phyloP scores from a whole-genome alignment of 2,888 invertebrate genomes.

The Gordius sp. region DNA sequence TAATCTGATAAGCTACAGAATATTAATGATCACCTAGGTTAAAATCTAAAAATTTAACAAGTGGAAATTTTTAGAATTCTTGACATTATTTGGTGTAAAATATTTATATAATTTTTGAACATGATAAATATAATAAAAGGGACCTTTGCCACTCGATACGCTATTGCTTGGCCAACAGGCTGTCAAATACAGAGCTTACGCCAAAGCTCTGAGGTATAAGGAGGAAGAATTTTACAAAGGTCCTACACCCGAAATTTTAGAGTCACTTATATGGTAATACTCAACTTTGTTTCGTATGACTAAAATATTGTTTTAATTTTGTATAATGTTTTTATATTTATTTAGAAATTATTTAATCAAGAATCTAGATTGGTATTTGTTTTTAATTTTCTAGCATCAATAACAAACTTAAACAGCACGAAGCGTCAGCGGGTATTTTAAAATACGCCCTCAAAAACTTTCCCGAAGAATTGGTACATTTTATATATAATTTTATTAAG shows the following conservation, averaged over 20 bases:
- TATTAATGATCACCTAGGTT: too few species aligned
- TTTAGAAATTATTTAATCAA: background rate
- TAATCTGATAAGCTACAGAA: too few species aligned
- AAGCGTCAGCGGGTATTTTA: constrained; percentile 69
- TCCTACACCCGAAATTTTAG: constrained; percentile 52
- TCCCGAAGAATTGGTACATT: constrained; percentile 33
- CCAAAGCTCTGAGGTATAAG: constrained; percentile 57
- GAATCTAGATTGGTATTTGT: constrained; percentile 8
- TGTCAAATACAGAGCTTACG: constrained; percentile 62
- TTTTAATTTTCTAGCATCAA: constrained; percentile 44
- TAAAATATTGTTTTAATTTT: constrained; percentile 21
- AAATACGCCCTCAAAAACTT: constrained; percentile 60
- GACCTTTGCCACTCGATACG: constrained; percentile 62
- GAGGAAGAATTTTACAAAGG: constrained; percentile 73
- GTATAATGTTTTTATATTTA: background rate
- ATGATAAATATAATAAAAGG: too few species aligned
- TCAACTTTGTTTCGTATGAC: constrained; percentile 19
- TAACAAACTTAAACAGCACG: constrained; percentile 88
- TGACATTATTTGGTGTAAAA: too few species aligned
- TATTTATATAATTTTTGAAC: too few species aligned
- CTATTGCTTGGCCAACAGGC: constrained; percentile 66
- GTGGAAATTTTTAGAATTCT: too few species aligned
- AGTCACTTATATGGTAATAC: constrained; percentile 46
- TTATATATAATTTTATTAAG: background rate
- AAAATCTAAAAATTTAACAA: too few species aligned